Evolutionary conservation across 2,888 invertebrate genomes (phyloP).

Genomic region (Elysia crispata): DNA sequence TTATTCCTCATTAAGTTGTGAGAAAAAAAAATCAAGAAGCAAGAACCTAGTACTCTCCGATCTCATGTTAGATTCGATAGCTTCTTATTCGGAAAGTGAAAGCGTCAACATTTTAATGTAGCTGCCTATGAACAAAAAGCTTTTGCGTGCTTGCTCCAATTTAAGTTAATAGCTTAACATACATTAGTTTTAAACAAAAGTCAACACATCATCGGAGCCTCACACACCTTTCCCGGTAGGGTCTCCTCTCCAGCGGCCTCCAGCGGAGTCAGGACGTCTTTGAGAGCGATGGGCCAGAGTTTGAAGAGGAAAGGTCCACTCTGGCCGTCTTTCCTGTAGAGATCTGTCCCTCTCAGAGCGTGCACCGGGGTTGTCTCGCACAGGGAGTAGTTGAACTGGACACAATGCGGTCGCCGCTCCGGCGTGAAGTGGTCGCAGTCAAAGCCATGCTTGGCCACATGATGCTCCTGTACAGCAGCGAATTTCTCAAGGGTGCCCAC

Average conservation of each 20-base stretch:
- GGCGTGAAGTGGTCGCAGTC: slow-evolving; percentile 87
- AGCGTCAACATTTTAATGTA: too few species aligned
- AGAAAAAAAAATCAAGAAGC: too few species aligned
- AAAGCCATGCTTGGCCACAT: slow-evolving; percentile 84
- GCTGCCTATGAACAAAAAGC: too few species aligned
- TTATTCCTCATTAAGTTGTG: too few species aligned
- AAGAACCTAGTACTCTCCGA: too few species aligned
- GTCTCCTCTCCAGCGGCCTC: slow-evolving; percentile 59
- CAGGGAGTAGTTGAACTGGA: slow-evolving; percentile 87
- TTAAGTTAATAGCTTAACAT: too few species aligned
- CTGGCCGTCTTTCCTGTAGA: slow-evolving; percentile 69
- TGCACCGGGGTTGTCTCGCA: slow-evolving; percentile 81
- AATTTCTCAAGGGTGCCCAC: slow-evolving; percentile 90
- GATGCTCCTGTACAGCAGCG: slow-evolving; percentile 81
- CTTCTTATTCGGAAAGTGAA: too few species aligned
- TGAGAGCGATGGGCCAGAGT: slow-evolving; percentile 70
- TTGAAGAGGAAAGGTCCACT: slow-evolving; percentile 67
- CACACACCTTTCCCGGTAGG: slow-evolving; percentile 52
- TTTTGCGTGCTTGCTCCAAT: too few species aligned
- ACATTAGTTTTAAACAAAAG: too few species aligned
- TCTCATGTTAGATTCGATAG: too few species aligned
- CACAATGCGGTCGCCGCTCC: slow-evolving; percentile 85
- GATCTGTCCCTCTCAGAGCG: slow-evolving; percentile 66
- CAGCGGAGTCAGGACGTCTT: slow-evolving; percentile 61
- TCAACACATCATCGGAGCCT: too few species aligned